Percentiles rank a stretch among this genome's conserved stretches.
Evolutionary conservation across 1,140 invertebrate species (phyloP).

Genomic region (Ceratitis capitata): DNA sequence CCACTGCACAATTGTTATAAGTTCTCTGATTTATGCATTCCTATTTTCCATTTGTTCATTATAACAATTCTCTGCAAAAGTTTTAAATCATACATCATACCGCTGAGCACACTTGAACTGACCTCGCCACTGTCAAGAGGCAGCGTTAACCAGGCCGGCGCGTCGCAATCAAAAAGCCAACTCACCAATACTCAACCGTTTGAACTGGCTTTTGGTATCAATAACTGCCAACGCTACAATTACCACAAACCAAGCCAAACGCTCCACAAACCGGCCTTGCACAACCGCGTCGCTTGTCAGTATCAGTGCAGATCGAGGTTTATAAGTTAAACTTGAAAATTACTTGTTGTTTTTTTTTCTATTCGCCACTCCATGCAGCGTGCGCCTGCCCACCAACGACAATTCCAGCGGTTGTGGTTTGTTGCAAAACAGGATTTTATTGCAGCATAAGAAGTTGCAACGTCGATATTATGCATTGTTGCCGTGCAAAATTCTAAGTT

Average conservation of each 20-base stretch:
- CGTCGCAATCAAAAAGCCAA: no score
- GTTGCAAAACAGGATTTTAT: constrained; percentile 31
- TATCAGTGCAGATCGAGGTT: background rate
- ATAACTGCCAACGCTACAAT: background rate
- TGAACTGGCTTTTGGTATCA: background rate
- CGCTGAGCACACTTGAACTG: background rate
- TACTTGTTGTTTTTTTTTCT: no score
- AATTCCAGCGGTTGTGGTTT: background rate
- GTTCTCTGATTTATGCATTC: background rate
- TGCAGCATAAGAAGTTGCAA: constrained; percentile 14
- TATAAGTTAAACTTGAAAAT: constrained; percentile 25
- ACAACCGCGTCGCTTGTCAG: no score
- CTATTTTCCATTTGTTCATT: background rate
- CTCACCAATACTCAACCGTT: background rate
- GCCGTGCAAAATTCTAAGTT: constrained; percentile 24
- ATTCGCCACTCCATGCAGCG: background rate
- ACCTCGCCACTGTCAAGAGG: background rate
- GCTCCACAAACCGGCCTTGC: background rate
- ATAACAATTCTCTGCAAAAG: background rate
- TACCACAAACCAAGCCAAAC: background rate
- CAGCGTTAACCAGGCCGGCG: background rate
- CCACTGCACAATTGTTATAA: background rate
- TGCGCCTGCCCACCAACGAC: background rate
- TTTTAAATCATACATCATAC: background rate
- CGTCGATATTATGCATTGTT: background rate